These are phyloP conservation scores for Morpho helenor DNA, from an alignment of 2,888 invertebrate species.

Conservation along the genomic window DNA sequence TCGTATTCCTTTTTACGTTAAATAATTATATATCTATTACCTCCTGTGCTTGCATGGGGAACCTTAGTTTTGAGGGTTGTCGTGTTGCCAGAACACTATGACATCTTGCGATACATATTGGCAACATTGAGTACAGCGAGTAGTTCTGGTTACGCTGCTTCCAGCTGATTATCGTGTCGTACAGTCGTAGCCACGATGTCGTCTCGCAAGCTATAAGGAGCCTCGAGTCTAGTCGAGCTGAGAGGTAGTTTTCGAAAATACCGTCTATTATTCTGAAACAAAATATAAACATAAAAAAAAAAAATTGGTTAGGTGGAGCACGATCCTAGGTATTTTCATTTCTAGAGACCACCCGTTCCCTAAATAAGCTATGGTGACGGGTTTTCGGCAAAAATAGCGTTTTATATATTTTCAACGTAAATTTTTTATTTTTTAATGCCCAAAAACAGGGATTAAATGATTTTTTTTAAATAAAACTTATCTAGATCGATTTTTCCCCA, in stretches of 20 bases:
- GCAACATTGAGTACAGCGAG: slow-evolving; percentile 86
- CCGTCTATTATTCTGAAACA: slow-evolving; percentile 83
- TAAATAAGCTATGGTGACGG: too few species aligned
- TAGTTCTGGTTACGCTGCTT: slow-evolving; percentile 88
- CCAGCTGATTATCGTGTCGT: slow-evolving; percentile 83
- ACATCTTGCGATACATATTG: slow-evolving; percentile 88
- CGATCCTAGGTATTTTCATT: too few species aligned
- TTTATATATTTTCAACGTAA: too few species aligned
- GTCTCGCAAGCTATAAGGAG: slow-evolving; percentile 82
- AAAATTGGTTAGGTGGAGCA: too few species aligned
- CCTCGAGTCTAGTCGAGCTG: slow-evolving; percentile 80
- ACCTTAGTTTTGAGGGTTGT: slow-evolving; percentile 84
- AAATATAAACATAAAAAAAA: too few species aligned
- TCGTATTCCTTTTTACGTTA: too few species aligned
- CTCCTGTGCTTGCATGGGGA: slow-evolving; percentile 88
- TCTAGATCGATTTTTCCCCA: too few species aligned
- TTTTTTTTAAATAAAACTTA: too few species aligned
- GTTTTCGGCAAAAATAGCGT: too few species aligned
- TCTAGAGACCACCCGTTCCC: too few species aligned
- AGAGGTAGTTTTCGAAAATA: slow-evolving; percentile 93
- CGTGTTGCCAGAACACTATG: slow-evolving; percentile 87
- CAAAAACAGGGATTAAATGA: too few species aligned
- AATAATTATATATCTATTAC: slow-evolving; percentile 73
- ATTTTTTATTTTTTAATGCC: too few species aligned
- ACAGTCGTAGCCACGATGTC: slow-evolving; percentile 89